A percentile compares a stretch with the other conserved stretches of the same genome.
phyloP scores from a whole-genome alignment of 2,888 invertebrate species.

The Julus scandinavius region DNA sequence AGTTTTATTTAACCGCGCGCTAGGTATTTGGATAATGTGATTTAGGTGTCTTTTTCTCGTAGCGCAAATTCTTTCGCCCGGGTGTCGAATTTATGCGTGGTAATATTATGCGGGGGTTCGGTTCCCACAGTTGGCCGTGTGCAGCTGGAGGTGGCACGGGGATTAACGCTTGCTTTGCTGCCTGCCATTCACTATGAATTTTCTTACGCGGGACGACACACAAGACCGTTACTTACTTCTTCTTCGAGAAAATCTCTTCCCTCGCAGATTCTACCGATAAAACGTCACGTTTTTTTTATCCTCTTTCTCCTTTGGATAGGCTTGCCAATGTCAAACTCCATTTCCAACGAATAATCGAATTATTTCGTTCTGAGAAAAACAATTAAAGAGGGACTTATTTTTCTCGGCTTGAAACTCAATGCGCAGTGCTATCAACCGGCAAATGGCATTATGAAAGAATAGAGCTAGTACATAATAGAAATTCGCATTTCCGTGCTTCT shows the following conservation, averaged over 20 bases:
- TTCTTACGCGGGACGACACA: background rate
- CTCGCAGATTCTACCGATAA: background rate
- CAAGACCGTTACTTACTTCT: background rate
- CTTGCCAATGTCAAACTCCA: background rate
- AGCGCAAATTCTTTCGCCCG: background rate
- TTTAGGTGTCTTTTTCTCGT: background rate
- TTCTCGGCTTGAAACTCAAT: background rate
- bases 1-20: conserved; percentile 11
- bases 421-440: background rate
- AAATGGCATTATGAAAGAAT: too few relatives aligned
- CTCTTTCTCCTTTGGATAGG: background rate
- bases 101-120: conserved; percentile 19
- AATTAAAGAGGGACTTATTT: background rate
- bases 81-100: conserved; percentile 30
- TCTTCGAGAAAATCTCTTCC: background rate
- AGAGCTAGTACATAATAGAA: background rate
- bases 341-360: conserved; percentile 3
- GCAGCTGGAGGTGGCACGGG: conserved; percentile 25
- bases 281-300: background rate
- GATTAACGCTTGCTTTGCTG: background rate
- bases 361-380: background rate
- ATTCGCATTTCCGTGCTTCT: background rate
- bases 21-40: conserved; percentile 10
- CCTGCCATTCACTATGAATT: conserved; percentile 1
- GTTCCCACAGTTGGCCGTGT: background rate